Evolutionary conservation across 2,888 invertebrate genomes (phyloP), one percentile per base, ranked within the genome.

Genomic region (Ophion obscuratus): DNA sequence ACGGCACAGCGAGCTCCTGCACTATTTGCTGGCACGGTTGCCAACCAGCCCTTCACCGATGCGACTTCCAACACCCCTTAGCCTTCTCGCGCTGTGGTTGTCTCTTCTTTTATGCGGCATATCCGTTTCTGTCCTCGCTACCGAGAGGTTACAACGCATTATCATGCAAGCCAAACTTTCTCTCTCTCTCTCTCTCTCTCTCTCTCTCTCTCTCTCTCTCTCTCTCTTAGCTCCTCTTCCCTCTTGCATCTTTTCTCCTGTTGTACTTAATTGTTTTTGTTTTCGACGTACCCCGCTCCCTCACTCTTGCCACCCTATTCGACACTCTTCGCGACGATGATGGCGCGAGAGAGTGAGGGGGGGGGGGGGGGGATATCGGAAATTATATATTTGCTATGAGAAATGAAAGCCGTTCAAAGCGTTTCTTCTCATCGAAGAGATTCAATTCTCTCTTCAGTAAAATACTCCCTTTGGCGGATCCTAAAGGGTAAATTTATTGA

Each of bases 101-200:
- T 79, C 84, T 86, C 83, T 85, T 81, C 90, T 91, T 92, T 92
- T 92, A 90, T 76, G 31, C 62, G 53, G 11, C 87, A 89, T 90
- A 91, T 91, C 91, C 88, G 47, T 47, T 70, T 87, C 85, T 81
- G 87, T 89, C 62, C 24, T 70, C 36, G 47, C 62, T 76, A 70
- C 75, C 62, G 70, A 89, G 90, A 92, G 92, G 91, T 91, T 91
- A 92, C 92, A 91, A 89, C 90, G 91, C 91, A 91, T 91, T 93
- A 93, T 92, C 93, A 93, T 93, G 91, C 92, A 93, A 92, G 91
- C 90, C 91, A 88, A 88, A 87, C 89, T 76, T 90, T 89, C 24
- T 89, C 88, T 88, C 90, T 88, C 83, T 85, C 87, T 81, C 70
- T 81, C 74, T 91, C 88, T 47, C 47, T 85, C 87, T 81, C 70